phyloP scores from a whole-genome alignment of 1,140 invertebrate species.

The Eulimnadia texana region DNA sequence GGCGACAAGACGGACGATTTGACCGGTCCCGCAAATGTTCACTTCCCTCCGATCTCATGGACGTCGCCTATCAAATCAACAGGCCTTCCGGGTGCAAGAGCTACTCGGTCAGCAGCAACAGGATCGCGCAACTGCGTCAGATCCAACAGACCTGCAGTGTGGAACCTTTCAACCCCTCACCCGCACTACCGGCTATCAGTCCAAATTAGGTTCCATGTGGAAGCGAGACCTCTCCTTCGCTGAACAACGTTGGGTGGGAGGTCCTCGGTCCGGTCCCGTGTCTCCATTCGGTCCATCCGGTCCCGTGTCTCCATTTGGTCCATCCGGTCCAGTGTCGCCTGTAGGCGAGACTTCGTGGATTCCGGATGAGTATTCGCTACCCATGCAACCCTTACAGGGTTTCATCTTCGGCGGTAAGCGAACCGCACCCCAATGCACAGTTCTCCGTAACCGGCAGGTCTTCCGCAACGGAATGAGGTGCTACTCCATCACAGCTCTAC shows the following conservation, averaged over 20 bases:
- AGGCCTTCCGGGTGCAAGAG: not conserved
- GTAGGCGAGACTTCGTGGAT: too few relatives aligned
- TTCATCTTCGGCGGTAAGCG: too few relatives aligned
- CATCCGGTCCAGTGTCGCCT: too few relatives aligned
- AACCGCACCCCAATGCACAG: too few relatives aligned
- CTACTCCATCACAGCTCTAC: conserved; percentile 5
- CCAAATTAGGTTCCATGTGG: not conserved
- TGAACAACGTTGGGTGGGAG: too few relatives aligned
- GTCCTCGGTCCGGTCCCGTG: not conserved
- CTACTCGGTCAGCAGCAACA: not conserved
- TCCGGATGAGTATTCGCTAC: not conserved
- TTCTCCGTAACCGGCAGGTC: conserved; percentile 7
- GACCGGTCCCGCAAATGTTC: conserved; percentile 13
- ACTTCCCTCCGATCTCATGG: conserved; percentile 6
- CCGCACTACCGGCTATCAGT: not conserved
- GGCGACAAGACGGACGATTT: conserved; percentile 16
- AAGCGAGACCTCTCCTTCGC: not conserved
- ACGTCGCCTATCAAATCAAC: conserved; percentile 10
- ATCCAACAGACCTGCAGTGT: conserved; percentile 1
- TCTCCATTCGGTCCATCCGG: not conserved
- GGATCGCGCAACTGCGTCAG: not conserved
- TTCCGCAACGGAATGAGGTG: conserved; percentile 12
- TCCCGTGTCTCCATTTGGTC: not conserved
- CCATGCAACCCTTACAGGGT: not conserved
- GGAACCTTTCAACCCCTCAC: not conserved